These are phyloP conservation scores for Ascaphus truei DNA, from an alignment of 2,113 vertebrate species.

Conservation along the genomic window DNA sequence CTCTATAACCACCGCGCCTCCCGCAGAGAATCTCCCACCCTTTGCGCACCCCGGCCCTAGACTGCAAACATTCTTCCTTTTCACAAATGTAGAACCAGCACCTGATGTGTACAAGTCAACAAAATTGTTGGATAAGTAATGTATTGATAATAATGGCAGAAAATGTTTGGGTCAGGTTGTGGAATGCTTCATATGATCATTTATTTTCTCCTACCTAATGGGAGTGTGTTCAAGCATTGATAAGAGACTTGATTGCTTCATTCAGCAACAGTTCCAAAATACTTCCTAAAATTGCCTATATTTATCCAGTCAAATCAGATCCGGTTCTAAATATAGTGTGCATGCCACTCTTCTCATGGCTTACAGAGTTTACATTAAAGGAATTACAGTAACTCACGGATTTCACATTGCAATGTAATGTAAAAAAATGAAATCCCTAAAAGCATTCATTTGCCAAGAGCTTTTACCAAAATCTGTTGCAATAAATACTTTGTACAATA, in stretches of 20 bases:
- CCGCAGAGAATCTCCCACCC: no score
- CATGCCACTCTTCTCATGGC: background rate
- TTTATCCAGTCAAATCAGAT: slow-evolving; percentile 29
- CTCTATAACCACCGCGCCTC: no score
- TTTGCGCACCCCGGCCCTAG: no score
- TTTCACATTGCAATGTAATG: background rate
- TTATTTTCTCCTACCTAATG: slow-evolving; percentile 33
- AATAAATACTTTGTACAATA: no score
- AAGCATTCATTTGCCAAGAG: no score
- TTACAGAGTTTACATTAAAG: background rate
- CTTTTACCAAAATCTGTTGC: no score
- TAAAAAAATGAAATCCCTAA: no score
- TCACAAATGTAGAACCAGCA: background rate
- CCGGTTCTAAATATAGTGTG: slow-evolving; percentile 24
- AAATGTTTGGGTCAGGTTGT: slow-evolving; percentile 8
- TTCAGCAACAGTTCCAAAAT: slow-evolving; percentile 30
- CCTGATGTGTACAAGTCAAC: background rate
- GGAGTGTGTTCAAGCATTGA: slow-evolving; percentile 26
- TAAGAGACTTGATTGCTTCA: slow-evolving; percentile 34
- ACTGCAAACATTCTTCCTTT: background rate
- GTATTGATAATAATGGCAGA: slow-evolving; percentile 2
- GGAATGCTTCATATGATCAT: slow-evolving; percentile 22
- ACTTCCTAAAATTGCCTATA: slow-evolving; percentile 35
- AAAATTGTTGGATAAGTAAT: background rate
- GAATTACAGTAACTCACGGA: background rate